Evolutionary conservation across 2,797 vertebrate species (phyloP).

Genomic region (Miichthys miiuy): DNA sequence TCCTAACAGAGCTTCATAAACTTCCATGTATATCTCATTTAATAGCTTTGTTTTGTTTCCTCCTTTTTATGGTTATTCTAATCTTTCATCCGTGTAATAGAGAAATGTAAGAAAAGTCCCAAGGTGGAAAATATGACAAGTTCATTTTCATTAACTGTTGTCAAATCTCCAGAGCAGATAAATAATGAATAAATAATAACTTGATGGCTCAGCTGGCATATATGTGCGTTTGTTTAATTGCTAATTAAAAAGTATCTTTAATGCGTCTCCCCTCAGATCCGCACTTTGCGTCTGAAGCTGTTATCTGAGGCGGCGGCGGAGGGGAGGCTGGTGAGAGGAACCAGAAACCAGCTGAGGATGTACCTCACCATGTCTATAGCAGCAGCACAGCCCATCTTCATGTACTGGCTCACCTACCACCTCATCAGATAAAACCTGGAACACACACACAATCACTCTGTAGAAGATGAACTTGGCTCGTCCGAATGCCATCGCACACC

Average conservation of each 20-base stretch:
- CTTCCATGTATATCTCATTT: background rate
- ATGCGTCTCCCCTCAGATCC: conserved; percentile 82
- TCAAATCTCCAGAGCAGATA: background rate
- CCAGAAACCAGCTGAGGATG: conserved; percentile 94
- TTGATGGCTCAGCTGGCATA: background rate
- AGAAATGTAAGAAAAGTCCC: too few relatives aligned
- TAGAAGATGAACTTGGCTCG: conserved; percentile 40
- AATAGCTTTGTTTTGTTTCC: background rate
- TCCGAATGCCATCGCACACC: conserved; percentile 27
- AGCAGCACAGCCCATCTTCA: conserved; percentile 91
- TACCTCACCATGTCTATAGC: conserved; percentile 95
- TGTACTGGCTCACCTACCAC: conserved; percentile 96
- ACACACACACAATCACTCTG: conserved; percentile 11
- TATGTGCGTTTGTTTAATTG: background rate
- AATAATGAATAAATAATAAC: too few relatives aligned
- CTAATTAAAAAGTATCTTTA: background rate
- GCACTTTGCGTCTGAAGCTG: conserved; percentile 92
- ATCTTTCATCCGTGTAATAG: background rate
- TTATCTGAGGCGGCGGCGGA: conserved; percentile 91
- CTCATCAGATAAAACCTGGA: conserved; percentile 86
- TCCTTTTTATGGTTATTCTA: background rate
- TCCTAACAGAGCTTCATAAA: background rate
- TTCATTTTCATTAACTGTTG: background rate
- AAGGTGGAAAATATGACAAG: background rate
- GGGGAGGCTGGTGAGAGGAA: conserved; percentile 87